Evolutionary conservation across 2,888 invertebrate species (phyloP).

Genomic region (Byasa hedistus): DNA sequence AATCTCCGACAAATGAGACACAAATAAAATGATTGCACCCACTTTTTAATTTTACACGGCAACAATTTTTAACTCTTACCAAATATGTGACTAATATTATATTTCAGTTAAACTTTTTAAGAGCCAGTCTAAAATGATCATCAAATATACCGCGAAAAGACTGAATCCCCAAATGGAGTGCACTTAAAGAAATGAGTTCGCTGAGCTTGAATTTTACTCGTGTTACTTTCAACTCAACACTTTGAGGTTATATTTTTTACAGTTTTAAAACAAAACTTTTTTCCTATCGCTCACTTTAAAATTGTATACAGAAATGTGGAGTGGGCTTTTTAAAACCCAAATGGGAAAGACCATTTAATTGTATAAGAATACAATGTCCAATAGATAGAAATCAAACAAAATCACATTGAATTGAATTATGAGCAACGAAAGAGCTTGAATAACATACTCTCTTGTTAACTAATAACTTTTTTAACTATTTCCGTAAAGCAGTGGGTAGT

Average conservation of each 20-base stretch:
- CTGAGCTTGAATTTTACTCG: background rate
- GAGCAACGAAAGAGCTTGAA: no score
- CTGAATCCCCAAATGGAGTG: constrained; percentile 2
- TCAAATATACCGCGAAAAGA: background rate
- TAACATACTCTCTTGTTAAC: no score
- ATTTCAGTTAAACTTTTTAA: background rate
- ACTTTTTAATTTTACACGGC: no score
- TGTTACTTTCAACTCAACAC: constrained; percentile 3
- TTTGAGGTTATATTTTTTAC: background rate
- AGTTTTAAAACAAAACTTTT: background rate
- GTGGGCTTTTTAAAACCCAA: background rate
- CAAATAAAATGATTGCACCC: no score
- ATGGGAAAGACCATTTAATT: background rate
- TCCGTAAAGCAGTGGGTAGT: no score
- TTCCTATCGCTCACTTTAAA: background rate
- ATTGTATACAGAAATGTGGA: background rate
- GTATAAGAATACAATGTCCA: no score
- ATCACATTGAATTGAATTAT: no score
- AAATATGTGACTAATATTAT: background rate
- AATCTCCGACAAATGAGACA: no score
- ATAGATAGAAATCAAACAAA: no score
- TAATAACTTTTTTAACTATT: no score
- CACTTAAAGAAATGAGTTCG: constrained; percentile 6
- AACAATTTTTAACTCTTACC: background rate
- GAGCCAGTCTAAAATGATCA: background rate